Conservation (phyloP, 2,113 vertebrate genomes). For the Gallinago jamesoni region DNA sequence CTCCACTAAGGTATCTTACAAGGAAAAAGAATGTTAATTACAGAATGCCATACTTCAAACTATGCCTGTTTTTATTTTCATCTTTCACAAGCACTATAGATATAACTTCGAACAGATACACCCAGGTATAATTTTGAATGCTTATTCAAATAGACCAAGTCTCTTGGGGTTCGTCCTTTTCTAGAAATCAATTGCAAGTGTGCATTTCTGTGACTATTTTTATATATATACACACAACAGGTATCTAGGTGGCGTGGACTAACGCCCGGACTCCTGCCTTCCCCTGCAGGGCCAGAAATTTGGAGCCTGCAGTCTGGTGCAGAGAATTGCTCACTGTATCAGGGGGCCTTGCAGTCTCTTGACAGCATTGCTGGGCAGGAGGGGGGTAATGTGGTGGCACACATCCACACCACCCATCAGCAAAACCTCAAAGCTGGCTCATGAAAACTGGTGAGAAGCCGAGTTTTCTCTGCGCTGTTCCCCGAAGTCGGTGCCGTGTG, state of each 20-base stretch:
- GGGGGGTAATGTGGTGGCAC: neutral
- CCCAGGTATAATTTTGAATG: neutral
- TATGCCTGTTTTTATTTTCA: neutral
- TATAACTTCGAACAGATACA: neutral
- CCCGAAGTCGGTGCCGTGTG: neutral
- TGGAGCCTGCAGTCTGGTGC: neutral
- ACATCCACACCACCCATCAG: neutral
- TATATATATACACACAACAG: neutral
- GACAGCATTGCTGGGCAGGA: neutral
- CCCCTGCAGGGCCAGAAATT: neutral
- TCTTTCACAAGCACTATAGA: neutral
- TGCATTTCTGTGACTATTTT: neutral
- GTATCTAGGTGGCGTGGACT: neutral
- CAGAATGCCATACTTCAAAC: neutral
- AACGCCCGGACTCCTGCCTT: neutral
- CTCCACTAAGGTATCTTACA: neutral
- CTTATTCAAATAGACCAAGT: neutral
- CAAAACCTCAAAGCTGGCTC: neutral
- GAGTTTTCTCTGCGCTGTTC: neutral
- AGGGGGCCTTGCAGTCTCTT: neutral
- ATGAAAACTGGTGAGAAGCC: neutral
- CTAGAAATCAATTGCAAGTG: neutral
- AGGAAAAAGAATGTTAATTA: neutral
- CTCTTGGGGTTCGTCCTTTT: neutral
- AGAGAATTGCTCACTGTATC: neutral